Percentiles rank a stretch among this genome's conserved stretches.
Evolutionary conservation across 2,797 vertebrate genomes (phyloP).

Genomic region (Melanotaenia parkinsoni): DNA sequence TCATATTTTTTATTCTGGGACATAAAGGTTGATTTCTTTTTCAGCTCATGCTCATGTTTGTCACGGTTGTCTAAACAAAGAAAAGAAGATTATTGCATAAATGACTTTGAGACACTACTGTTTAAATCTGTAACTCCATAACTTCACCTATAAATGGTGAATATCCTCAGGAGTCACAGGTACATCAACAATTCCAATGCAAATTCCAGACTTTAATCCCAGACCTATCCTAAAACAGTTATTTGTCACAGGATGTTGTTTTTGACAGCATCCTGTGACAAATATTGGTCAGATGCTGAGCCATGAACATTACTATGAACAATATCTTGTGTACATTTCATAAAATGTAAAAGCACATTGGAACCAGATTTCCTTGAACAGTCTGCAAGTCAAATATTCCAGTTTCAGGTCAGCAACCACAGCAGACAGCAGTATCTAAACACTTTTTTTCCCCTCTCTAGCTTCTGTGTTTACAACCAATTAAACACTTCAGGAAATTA

Average conservation of each 20-base stretch:
- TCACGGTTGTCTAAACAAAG: conserved; percentile 49
- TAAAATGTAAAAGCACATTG: not conserved
- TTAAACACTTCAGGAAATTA: conserved; percentile 85
- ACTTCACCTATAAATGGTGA: conserved; percentile 45
- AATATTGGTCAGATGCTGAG: not conserved
- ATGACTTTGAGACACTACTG: conserved; percentile 62
- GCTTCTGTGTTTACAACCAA: conserved; percentile 85
- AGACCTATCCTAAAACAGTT: not conserved
- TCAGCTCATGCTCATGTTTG: conserved; percentile 19
- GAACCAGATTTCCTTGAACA: not conserved
- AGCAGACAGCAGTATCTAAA: conserved; percentile 11
- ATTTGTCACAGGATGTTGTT: not conserved
- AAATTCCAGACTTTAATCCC: conserved; percentile 17
- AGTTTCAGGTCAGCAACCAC: conserved; percentile 2
- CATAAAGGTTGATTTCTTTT: conserved; percentile 10
- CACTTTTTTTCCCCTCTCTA: conserved; percentile 69
- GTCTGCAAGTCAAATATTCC: conserved; percentile 11
- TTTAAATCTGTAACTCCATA: conserved; percentile 62
- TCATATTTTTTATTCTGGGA: conserved; percentile 6
- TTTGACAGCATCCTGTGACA: not conserved
- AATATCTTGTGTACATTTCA: not conserved
- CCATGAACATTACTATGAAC: not conserved
- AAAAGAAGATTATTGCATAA: conserved; percentile 59
- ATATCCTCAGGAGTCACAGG: conserved; percentile 35
- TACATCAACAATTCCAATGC: conserved; percentile 46